Evolutionary conservation across 2,888 invertebrate genomes (phyloP).

Genomic region (Lasioglossum leucozonium): DNA sequence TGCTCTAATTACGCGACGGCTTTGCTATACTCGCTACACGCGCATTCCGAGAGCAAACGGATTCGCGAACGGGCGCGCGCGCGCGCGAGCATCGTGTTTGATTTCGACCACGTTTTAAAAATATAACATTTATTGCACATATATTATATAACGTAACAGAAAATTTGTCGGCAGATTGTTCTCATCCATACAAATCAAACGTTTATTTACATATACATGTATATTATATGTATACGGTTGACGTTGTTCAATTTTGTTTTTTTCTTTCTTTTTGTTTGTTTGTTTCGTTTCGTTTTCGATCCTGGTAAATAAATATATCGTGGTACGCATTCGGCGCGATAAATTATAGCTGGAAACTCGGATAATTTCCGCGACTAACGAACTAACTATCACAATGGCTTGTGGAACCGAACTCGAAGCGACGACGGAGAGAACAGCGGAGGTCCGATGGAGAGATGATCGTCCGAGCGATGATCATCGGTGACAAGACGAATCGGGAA

Average conservation of each 20-base stretch:
- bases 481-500: not conserved
- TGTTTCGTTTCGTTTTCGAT: not conserved
- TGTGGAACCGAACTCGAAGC: slow-evolving; percentile 25
- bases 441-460: not conserved
- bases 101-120: slow-evolving; percentile 61
- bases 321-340: slow-evolving; percentile 29
- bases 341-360: slow-evolving; percentile 41
- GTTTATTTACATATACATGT: not conserved
- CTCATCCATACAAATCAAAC: slow-evolving; percentile 59
- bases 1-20: slow-evolving; percentile 47
- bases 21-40: not conserved
- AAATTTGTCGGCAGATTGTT: slow-evolving; percentile 10
- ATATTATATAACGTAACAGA: slow-evolving; percentile 18
- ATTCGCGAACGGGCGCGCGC: not conserved
- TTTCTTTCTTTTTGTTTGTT: not conserved
- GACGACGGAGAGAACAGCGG: not conserved
- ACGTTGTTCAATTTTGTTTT: slow-evolving; percentile 17
- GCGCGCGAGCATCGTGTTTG: not conserved
- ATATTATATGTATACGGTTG: slow-evolving; percentile 21
- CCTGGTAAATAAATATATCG: slow-evolving; percentile 3
- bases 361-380: slow-evolving; percentile 30
- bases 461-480: not conserved
- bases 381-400: slow-evolving; percentile 58
- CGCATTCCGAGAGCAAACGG: slow-evolving; percentile 8
- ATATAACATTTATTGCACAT: slow-evolving; percentile 75